Evolutionary conservation across 2,113 vertebrate species (phyloP), one percentile per base, ranked within the genome.

Genomic region (Pelobates fuscus): DNA sequence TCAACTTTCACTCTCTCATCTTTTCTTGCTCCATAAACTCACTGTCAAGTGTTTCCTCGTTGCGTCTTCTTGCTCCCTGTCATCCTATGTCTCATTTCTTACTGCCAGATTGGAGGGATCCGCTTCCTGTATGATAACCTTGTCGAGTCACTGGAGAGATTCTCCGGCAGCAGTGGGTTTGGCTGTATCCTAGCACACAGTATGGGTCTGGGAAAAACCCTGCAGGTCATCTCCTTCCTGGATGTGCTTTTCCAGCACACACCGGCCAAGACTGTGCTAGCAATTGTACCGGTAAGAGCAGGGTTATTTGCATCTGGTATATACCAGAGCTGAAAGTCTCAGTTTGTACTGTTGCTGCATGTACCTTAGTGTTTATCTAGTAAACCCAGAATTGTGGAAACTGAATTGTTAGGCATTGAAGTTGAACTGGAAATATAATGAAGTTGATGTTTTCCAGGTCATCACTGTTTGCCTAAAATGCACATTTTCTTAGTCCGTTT

Each of bases 101-200:
- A 75, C 70, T 80, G 1, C 25, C 2, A 99, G 97, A 91, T 99
- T 41, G 97, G 97, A 1, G 97, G 96, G 8, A 99, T 99, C 80
- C 94, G 96, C 57, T 99, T 99, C 86, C 90, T 99, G 2, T 99
- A 99, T 21, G 97, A 99, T 84, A 99, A 99, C 86, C 90, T 99
- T 78, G 93, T 99, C 2, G 97, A 99, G 81, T 98, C 96, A 59
- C 86, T 97, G 87, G 97, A 98, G 78, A 90, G 97, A 65, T 99
- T 98, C 82, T 94, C 95, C 84, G 93, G 87, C 86, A 98, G 95
- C 88, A 96, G 94, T 83, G 97, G 97, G 18, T 99, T 99, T 84
- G 97, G 97, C 79, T 99, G 96, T 84, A 97, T 99, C 82, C 93
- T 99, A 61, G 97, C 96, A 59, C 97, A 98, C 84, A 99, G 97